Base-by-base conservation (phyloP, 2,888 invertebrate genomes). In the Leptinotarsa juncta region DNA sequence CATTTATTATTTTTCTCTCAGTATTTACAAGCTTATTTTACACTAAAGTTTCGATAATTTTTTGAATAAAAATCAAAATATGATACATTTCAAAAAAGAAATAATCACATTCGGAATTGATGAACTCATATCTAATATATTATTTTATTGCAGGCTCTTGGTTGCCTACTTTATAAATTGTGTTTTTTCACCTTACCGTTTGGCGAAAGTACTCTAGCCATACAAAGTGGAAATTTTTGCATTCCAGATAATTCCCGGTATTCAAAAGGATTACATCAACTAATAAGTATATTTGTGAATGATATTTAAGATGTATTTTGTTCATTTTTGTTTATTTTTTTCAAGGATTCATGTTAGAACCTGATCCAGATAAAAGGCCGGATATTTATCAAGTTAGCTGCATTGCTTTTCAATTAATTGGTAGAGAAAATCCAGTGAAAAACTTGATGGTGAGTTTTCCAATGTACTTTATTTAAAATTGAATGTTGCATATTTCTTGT, bases 201-300 rank as follows among this genome's bases (percentile, higher is more conserved):
- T 88, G 97, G 96, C 49, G 97, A 97, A 87, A 96, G 96, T 85
- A 93, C 95, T n/a, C 89, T 97, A 81, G 97, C 97, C 70, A 97
- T 97, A 85, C 96, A 96, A 87, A 95, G 94, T 87, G 96, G 95
- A 70, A 93, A 94, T 84, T 96, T 96, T 86, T 92, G 92, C 80
- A 94, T 97, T 88, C 97, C 97, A 71, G 94, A 95, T 86, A 92
- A 90, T 88, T 94, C 94, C 23, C 92, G 91, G 87, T 95, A 92
- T 89, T 93, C 94, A 32, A 90, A 90, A 83, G 90, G 91, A 75
- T 88, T 95, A 84, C 93, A 93, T 87, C 91, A 92, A 81, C 88
- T 96, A 75, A 95, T 96, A 79, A 91, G 95, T 93, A 88, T 89
- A 91, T 88, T 48, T 49, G 15, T 60, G 50, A 74, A 66, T 66